A percentile compares a stretch with the other conserved stretches of the same genome.
Conservation (phyloP, 2,888 invertebrate genomes). For the Campaea margaritaria region DNA sequence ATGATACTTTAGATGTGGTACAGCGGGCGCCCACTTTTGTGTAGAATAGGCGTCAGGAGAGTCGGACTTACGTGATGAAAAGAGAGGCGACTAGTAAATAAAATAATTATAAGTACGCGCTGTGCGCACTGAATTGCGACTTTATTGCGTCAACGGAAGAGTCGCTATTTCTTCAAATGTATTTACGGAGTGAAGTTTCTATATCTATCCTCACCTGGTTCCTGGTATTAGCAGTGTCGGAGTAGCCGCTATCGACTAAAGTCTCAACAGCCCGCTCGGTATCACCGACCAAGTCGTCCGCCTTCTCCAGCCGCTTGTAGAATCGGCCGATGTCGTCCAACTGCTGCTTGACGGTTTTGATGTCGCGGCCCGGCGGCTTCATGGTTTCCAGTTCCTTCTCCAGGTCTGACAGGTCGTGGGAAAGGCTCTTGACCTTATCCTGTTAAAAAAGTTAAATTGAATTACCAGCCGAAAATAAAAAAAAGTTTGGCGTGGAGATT, state of each 20-base stretch:
- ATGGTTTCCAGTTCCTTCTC: constrained; percentile 94
- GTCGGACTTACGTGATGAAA: too few species aligned
- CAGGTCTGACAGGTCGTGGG: constrained; percentile 90
- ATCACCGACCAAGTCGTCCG: constrained; percentile 87
- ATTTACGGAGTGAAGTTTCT: too few species aligned
- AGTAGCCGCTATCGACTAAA: constrained; percentile 93
- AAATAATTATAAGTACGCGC: too few species aligned
- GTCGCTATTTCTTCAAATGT: too few species aligned
- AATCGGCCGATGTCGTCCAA: constrained; percentile 91
- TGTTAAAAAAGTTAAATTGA: constrained; percentile 33
- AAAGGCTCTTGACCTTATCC: constrained; percentile 93
- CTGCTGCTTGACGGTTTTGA: constrained; percentile 93
- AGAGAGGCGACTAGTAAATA: too few species aligned
- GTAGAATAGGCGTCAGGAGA: too few species aligned
- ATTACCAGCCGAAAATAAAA: too few species aligned
- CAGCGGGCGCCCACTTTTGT: too few species aligned
- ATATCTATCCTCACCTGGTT: constrained; percentile 88
- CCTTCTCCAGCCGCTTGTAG: constrained; percentile 87
- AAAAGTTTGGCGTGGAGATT: too few species aligned
- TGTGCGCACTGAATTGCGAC: too few species aligned
- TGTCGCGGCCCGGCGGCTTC: constrained; percentile 94
- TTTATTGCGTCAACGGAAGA: too few species aligned
- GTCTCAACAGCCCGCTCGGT: constrained; percentile 90
- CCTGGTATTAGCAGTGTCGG: constrained; percentile 91
- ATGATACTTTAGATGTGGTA: too few species aligned